These are phyloP conservation scores for Lymantria dispar DNA, from an alignment of 2,888 invertebrate species.

Conservation along the genomic window DNA sequence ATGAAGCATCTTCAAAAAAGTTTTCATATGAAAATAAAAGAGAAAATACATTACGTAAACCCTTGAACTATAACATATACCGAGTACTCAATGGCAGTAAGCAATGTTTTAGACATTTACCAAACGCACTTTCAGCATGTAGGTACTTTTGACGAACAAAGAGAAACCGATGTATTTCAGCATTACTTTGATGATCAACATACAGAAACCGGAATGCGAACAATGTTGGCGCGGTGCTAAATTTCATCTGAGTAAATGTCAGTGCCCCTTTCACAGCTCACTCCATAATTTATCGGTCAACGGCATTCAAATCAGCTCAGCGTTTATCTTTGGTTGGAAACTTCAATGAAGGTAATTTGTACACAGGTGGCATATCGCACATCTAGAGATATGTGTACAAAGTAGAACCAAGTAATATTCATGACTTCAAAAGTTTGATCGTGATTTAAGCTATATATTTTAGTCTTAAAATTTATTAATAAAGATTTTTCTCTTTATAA, in stretches of 20 bases:
- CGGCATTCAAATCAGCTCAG: slow-evolving; percentile 56
- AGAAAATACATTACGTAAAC: slow-evolving; percentile 22
- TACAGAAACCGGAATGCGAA: slow-evolving; percentile 47
- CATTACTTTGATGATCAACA: slow-evolving; percentile 50
- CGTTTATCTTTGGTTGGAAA: slow-evolving; percentile 51
- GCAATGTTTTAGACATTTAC: slow-evolving; percentile 20
- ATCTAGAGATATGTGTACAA: too few relatives aligned
- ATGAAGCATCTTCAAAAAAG: too few relatives aligned
- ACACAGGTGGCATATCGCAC: too few relatives aligned
- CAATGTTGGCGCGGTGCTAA: slow-evolving; percentile 55
- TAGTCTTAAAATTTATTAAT: too few relatives aligned
- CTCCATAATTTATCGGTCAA: slow-evolving; percentile 67
- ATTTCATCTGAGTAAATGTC: slow-evolving; percentile 67
- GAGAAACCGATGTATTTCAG: slow-evolving; percentile 40
- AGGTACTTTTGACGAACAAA: slow-evolving; percentile 6
- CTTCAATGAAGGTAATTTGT: slow-evolving; percentile 31
- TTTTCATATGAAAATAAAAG: too few relatives aligned
- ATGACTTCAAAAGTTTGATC: too few relatives aligned
- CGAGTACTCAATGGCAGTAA: slow-evolving; percentile 28
- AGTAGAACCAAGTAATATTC: too few relatives aligned
- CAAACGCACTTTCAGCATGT: slow-evolving; percentile 12
- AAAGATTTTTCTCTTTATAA: too few relatives aligned
- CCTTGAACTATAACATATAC: slow-evolving; percentile 20
- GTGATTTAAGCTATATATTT: too few relatives aligned
- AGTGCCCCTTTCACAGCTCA: slow-evolving; percentile 48